Conservation (phyloP, 2,888 invertebrate species). For the Poecilus cupreus region DNA sequence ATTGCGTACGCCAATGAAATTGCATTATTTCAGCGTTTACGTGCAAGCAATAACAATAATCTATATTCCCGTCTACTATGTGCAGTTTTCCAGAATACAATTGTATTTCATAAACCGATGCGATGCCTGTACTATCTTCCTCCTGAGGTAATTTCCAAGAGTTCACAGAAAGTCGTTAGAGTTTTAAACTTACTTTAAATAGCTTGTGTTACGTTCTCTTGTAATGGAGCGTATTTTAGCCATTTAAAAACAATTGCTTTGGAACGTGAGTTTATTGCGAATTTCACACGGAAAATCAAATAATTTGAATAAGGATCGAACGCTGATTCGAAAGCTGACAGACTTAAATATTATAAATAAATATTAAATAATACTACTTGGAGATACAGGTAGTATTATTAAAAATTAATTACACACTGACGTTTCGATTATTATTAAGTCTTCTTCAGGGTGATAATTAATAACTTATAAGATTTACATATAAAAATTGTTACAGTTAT, state of each 20-base stretch:
- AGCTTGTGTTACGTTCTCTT: slow-evolving; percentile 10
- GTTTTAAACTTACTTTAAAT: slow-evolving; percentile 30
- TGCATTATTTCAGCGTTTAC: slow-evolving; percentile 43
- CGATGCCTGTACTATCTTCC: not conserved
- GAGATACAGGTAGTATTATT: no score
- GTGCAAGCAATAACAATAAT: slow-evolving; percentile 51
- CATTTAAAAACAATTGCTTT: not conserved
- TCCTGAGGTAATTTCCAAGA: slow-evolving; percentile 5
- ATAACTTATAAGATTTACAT: no score
- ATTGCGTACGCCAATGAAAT: not conserved
- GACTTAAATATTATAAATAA: no score
- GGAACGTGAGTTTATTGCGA: slow-evolving; percentile 10
- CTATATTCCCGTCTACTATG: not conserved
- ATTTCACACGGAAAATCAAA: no score
- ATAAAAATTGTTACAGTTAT: no score
- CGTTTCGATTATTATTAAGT: no score
- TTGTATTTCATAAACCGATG: slow-evolving; percentile 19
- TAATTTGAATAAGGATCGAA: no score
- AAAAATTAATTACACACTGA: no score
- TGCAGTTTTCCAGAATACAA: slow-evolving; percentile 13
- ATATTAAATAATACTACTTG: no score
- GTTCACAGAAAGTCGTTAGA: slow-evolving; percentile 20
- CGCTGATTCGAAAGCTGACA: no score
- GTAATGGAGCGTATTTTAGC: not conserved
- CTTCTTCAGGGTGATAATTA: no score